These are phyloP conservation scores for Ariolimax columbianus DNA, from an alignment of 2,888 invertebrate genomes.

Conservation along the genomic window DNA sequence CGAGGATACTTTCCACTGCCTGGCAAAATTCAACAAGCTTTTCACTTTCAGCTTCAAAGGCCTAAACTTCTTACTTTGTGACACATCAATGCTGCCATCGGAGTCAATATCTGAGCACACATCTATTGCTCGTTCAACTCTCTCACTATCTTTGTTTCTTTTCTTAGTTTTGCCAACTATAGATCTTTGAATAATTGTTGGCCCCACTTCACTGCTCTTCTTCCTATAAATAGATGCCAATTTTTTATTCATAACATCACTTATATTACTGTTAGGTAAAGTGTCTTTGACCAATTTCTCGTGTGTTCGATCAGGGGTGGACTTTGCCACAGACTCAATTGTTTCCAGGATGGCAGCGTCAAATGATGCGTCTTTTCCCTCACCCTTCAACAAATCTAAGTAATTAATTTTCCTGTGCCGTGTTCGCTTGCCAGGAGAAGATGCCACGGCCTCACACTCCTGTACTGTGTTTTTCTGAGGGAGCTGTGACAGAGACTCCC, in stretches of 20 bases:
- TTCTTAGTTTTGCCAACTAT: neutral
- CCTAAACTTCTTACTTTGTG: slow-evolving; percentile 40
- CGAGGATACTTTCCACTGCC: slow-evolving; percentile 31
- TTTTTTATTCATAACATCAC: neutral
- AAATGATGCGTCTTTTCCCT: slow-evolving; percentile 58
- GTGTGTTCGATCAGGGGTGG: neutral
- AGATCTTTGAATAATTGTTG: neutral
- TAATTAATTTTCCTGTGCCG: slow-evolving; percentile 75
- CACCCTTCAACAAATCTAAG: slow-evolving; percentile 71
- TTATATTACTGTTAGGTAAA: neutral
- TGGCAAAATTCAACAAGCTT: slow-evolving; percentile 50
- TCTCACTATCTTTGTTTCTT: neutral
- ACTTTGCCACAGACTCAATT: slow-evolving; percentile 40
- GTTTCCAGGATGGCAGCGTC: slow-evolving; percentile 18
- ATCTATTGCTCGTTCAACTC: neutral
- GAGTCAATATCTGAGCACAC: slow-evolving; percentile 17
- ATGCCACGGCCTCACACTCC: neutral
- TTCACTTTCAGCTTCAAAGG: slow-evolving; percentile 58
- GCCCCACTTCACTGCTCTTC: neutral
- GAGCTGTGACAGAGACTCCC: neutral
- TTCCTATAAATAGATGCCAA: neutral
- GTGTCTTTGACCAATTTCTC: neutral
- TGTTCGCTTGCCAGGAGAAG: slow-evolving; percentile 56
- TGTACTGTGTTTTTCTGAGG: neutral
- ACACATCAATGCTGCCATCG: neutral